Evolutionary conservation across 2,888 invertebrate species (phyloP).

Genomic region (Sminthurides aquaticus): DNA sequence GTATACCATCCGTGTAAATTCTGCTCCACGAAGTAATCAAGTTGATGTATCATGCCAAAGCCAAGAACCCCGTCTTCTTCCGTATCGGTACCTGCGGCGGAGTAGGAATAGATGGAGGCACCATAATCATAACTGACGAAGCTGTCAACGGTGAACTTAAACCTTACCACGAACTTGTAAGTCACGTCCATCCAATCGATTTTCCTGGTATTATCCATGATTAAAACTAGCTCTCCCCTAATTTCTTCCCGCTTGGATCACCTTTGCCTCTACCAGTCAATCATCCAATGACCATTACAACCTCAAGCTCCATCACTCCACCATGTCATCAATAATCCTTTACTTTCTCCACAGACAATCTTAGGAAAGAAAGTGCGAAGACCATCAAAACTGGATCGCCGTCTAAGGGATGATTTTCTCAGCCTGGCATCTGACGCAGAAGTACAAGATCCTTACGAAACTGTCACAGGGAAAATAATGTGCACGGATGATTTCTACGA

Average conservation of each 20-base stretch:
- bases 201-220: too few relatives aligned
- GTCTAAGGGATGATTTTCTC: conserved; percentile 70
- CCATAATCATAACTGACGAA: conserved; percentile 85
- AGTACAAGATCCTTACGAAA: conserved; percentile 72
- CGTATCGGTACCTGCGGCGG: conserved; percentile 92
- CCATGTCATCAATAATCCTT: too few relatives aligned
- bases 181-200: too few relatives aligned
- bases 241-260: too few relatives aligned
- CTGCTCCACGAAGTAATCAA: conserved; percentile 93
- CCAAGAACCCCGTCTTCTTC: conserved; percentile 81
- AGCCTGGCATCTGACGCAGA: conserved; percentile 62
- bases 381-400: conserved; percentile 74
- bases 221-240: too few relatives aligned
- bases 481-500: conserved; percentile 98
- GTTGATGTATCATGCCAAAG: conserved; percentile 86
- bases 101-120: conserved; percentile 83
- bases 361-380: conserved; percentile 73
- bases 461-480: conserved; percentile 84
- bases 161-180: conserved; percentile 74
- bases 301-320: too few relatives aligned
- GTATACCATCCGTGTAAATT: conserved; percentile 90
- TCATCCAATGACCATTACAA: too few relatives aligned
- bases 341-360: conserved; percentile 58
- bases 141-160: conserved; percentile 80
- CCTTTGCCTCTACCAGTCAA: too few relatives aligned